A percentile compares a stretch with the other conserved stretches of the same genome.
phyloP scores from a whole-genome alignment of 1,140 invertebrate genomes.

The Drosophila setifemur region DNA sequence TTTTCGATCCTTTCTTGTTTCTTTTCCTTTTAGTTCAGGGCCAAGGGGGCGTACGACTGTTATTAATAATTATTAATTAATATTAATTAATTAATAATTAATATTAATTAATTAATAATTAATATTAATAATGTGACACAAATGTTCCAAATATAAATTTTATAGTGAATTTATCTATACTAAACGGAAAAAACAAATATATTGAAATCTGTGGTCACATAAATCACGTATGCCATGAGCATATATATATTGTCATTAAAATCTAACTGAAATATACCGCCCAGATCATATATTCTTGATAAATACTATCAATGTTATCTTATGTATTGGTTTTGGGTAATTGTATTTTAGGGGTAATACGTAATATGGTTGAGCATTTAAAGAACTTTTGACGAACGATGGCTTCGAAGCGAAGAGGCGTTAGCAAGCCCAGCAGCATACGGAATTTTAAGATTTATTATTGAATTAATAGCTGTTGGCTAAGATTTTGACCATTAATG shows the following conservation, averaged over 20 bases:
- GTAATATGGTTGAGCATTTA: conserved; percentile 39
- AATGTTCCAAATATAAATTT: conserved; percentile 34
- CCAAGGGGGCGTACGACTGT: conserved; percentile 46
- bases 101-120: conserved; percentile 25
- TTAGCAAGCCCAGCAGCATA: conserved; percentile 11
- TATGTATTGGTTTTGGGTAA: conserved; percentile 18
- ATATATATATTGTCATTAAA: conserved; percentile 34
- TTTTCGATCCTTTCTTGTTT: too few species aligned
- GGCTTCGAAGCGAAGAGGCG: conserved; percentile 18
- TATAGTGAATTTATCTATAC: conserved; percentile 2
- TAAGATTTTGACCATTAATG: conserved; percentile 4
- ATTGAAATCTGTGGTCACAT: conserved; percentile 37
- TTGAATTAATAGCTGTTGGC: conserved; percentile 9
- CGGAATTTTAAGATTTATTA: conserved; percentile 11
- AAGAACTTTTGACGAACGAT: conserved; percentile 16
- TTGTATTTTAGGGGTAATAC: conserved; percentile 53
- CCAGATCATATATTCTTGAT: conserved; percentile 3
- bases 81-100: conserved; percentile 27
- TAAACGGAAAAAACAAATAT: conserved; percentile 18
- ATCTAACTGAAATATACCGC: not conserved
- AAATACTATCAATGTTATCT: conserved; percentile 36
- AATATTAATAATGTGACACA: conserved; percentile 38
- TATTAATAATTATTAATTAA: conserved; percentile 23
- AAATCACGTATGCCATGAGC: conserved; percentile 2
- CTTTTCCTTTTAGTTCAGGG: conserved; percentile 58